phyloP scores from a whole-genome alignment of 2,113 vertebrate species.

The Lamprologus sp. region DNA sequence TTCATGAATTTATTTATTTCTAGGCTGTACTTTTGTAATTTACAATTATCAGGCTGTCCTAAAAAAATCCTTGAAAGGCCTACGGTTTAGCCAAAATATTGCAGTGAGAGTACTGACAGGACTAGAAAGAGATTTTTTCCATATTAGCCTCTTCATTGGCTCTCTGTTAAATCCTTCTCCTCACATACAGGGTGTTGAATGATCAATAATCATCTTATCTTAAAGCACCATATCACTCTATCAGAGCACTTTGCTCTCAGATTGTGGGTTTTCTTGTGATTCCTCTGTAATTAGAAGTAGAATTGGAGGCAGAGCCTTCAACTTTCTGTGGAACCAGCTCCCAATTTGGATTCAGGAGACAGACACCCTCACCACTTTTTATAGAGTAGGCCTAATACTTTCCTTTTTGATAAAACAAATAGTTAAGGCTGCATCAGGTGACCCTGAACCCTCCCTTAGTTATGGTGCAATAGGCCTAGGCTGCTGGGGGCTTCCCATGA shows the following conservation, averaged over 20 bases:
- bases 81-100: background rate
- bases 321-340: background rate
- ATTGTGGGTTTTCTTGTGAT: accelerated
- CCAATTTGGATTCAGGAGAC: background rate
- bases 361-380: background rate
- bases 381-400: background rate
- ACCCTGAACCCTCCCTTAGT: background rate
- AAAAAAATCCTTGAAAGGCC: background rate
- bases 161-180: background rate
- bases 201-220: background rate
- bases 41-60: background rate
- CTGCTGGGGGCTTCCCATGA: background rate
- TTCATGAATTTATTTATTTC: background rate
- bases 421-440: background rate
- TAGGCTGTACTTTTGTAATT: background rate
- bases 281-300: background rate
- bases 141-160: background rate
- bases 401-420: background rate
- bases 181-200: background rate
- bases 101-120: background rate
- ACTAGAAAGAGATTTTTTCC: background rate
- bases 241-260: background rate
- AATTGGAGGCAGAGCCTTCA: accelerated
- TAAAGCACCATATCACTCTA: background rate
- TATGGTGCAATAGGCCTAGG: background rate